These are phyloP conservation scores for Andrena marginata DNA, from an alignment of 2,888 invertebrate species.

Conservation along the genomic window DNA sequence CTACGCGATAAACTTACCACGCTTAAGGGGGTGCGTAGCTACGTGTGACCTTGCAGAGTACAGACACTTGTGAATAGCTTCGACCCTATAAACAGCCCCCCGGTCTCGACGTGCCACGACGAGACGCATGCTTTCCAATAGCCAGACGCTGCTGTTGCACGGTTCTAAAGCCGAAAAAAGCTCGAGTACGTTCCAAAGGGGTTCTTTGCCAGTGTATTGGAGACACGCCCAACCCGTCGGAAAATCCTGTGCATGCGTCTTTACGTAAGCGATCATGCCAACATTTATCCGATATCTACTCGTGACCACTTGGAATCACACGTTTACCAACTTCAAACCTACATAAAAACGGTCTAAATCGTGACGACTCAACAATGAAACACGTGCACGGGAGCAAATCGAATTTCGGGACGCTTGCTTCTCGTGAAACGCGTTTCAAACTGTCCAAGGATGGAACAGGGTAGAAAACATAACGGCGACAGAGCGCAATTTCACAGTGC, in stretches of 20 bases:
- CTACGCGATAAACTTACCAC: too few species aligned
- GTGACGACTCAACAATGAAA: background rate
- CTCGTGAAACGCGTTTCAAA: too few species aligned
- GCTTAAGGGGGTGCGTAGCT: background rate
- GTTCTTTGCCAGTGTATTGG: background rate
- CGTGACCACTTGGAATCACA: background rate
- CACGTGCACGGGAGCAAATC: background rate
- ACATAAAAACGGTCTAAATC: background rate
- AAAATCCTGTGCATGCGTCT: background rate
- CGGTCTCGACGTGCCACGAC: slow-evolving; percentile 27
- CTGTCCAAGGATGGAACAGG: too few species aligned
- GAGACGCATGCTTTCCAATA: slow-evolving; percentile 18
- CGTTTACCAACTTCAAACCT: background rate
- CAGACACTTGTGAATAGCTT: slow-evolving; percentile 17
- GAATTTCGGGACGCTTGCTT: too few species aligned
- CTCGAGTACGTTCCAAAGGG: slow-evolving; percentile 33
- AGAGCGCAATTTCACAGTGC: too few species aligned
- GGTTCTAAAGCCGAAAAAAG: slow-evolving; percentile 37
- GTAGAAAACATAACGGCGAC: too few species aligned
- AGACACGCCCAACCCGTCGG: background rate
- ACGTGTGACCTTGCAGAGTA: slow-evolving; percentile 37
- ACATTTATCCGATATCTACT: background rate
- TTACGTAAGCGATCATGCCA: background rate
- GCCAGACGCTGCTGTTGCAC: slow-evolving; percentile 20
- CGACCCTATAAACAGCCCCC: slow-evolving; percentile 34